Base-by-base conservation (phyloP, 1,140 invertebrate species). In the Lethrus apterus region DNA sequence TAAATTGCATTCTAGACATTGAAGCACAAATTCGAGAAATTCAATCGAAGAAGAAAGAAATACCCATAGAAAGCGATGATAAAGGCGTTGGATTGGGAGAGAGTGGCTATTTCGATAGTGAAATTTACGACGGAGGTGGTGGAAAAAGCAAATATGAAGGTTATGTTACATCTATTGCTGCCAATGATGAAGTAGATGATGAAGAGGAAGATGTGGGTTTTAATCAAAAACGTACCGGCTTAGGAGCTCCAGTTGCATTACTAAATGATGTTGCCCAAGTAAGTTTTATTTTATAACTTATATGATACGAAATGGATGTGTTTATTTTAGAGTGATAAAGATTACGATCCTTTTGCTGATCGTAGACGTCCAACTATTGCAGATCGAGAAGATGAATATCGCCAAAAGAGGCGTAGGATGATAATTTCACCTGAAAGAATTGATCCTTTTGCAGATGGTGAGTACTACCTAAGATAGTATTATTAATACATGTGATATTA, bases 361-460 rank as follows among this genome's bases (percentile, higher is more conserved):
- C 81, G 92, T 64, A 74, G 91, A 51, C 73, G 84, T 44, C 85
- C 89, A 14, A 93, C 87, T 3, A 93, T 98, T 68, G 88, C 89
- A 1, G 93, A 98, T 56, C 77, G 92, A 48, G 93, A 98, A 72
- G 93, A 97, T 81, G 93, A 98, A 67, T 99, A 98, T 64, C 76
- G 89, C 41, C 85, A 89, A 53, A 86, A 89, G 58, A 77, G 89
- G 44, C 76, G 89, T 35, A 77, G 85, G 62, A 83, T 88, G 75
- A 91, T 96, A 36, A 94, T 98, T 52, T 99, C 96, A 1, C 96
- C 96, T 4, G 93, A 96, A 62, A 77, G 91, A 58, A 83, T 85
- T 48, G 95, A 99, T 81, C 92, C 93, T 14, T 99, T 98, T 78
- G 92, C 91, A 59, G 92, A 96, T 76, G 93, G 93, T 96, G 77